A percentile compares a stretch with the other conserved stretches of the same genome.
phyloP scores from a whole-genome alignment of 2,797 vertebrate species.

The Leptatherina wallacei region DNA sequence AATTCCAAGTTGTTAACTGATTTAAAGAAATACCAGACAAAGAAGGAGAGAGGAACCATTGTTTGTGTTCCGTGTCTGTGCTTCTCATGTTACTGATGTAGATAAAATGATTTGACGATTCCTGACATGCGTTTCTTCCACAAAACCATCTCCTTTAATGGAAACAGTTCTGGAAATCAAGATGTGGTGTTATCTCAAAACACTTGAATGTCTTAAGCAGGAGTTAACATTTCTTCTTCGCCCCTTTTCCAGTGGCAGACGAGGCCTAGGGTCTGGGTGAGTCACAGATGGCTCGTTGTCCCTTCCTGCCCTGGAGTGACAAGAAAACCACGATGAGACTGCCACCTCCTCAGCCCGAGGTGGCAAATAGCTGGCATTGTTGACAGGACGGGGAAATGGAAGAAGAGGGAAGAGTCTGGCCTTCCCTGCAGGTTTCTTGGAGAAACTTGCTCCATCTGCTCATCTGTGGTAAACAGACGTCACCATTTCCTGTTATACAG shows the following conservation, averaged over 20 bases:
- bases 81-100: conserved; percentile 26
- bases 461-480: conserved; percentile 62
- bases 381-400: conserved; percentile 40
- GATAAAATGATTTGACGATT: conserved; percentile 41
- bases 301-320: conserved; percentile 44
- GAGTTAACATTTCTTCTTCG: conserved; percentile 18
- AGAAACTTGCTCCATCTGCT: conserved; percentile 73
- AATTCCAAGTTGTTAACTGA: conserved; percentile 20
- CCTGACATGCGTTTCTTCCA: conserved; percentile 41
- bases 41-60: conserved; percentile 1
- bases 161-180: conserved; percentile 1
- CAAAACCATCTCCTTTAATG: conserved; percentile 38
- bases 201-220: conserved; percentile 13
- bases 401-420: conserved; percentile 43
- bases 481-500: conserved; percentile 26
- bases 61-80: conserved; percentile 2
- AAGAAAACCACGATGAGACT: conserved; percentile 54
- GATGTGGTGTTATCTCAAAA: not conserved
- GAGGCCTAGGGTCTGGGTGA: conserved; percentile 41
- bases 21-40: conserved; percentile 36
- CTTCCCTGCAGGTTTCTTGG: conserved; percentile 57
- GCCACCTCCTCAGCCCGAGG: conserved; percentile 65
- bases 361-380: conserved; percentile 66
- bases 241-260: conserved; percentile 21
- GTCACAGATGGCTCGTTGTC: conserved; percentile 71